These are phyloP conservation scores for Nasonia longicornis DNA, from an alignment of 1,140 invertebrate genomes.

Conservation along the genomic window DNA sequence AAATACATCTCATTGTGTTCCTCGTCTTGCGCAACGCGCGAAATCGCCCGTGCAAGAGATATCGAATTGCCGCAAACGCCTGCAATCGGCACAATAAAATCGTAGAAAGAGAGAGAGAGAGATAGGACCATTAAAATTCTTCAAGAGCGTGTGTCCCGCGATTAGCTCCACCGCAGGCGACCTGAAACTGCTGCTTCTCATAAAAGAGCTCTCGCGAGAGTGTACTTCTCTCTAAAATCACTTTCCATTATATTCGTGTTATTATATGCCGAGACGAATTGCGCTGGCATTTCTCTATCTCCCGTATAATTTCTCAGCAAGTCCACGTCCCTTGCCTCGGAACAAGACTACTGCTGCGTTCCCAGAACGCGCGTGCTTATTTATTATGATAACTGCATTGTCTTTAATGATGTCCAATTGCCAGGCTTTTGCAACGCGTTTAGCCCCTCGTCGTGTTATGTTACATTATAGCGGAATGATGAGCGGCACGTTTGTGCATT, in stretches of 20 bases:
- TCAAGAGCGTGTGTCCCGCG: slow-evolving; percentile 2
- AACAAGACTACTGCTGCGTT: background rate
- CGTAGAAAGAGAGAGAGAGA: background rate
- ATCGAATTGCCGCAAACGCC: background rate
- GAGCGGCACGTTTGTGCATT: too few species aligned
- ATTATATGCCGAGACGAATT: slow-evolving; percentile 7
- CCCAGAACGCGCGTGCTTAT: background rate
- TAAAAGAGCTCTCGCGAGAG: background rate
- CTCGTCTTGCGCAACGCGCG: background rate
- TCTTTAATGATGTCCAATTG: slow-evolving; percentile 15
- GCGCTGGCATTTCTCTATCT: slow-evolving; percentile 24
- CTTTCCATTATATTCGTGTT: slow-evolving; percentile 28
- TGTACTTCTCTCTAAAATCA: slow-evolving; percentile 29
- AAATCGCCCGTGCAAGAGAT: background rate
- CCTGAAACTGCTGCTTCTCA: background rate
- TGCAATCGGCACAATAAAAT: slow-evolving; percentile 10
- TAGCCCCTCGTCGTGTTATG: background rate
- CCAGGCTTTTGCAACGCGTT: slow-evolving; percentile 1
- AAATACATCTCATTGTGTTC: background rate
- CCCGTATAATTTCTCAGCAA: background rate
- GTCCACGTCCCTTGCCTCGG: background rate
- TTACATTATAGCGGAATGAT: background rate
- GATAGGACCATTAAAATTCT: slow-evolving; percentile 21
- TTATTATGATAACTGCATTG: slow-evolving; percentile 21
- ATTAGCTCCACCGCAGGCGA: background rate